A percentile compares a stretch with the other conserved stretches of the same genome.
Conservation (phyloP, 2,888 invertebrate genomes). For the Adelphocoris suturalis region DNA sequence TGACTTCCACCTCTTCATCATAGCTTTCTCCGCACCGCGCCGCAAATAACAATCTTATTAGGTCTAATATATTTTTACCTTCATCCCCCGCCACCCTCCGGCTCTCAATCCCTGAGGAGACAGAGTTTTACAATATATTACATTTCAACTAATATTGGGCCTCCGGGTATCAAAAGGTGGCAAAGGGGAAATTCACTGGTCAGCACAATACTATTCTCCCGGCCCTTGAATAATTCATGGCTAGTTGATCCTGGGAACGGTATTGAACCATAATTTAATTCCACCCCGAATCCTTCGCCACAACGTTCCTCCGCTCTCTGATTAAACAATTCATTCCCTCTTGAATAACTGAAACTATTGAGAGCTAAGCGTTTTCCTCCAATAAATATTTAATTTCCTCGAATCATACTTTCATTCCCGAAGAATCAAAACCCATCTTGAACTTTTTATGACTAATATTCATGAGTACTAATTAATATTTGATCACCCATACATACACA, state of each 20-base stretch:
- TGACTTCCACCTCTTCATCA: conserved; percentile 40
- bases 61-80: conserved; percentile 30
- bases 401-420: neutral
- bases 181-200: conserved; percentile 40
- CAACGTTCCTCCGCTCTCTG: neutral
- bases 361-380: neutral
- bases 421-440: neutral
- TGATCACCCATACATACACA: neutral
- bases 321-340: conserved; percentile 8
- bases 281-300: conserved; percentile 24
- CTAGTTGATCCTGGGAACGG: conserved; percentile 40
- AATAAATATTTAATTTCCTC: neutral
- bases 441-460: neutral
- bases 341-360: neutral
- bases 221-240: conserved; percentile 50
- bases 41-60: conserved; percentile 44
- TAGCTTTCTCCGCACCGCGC: conserved; percentile 11
- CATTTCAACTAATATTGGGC: conserved; percentile 12
- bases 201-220: conserved; percentile 31
- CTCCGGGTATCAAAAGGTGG: conserved; percentile 12
- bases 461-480: neutral
- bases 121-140: conserved; percentile 25
- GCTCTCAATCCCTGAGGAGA: neutral
- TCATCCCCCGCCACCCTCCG: neutral
- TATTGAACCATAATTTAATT: conserved; percentile 43